phyloP scores from a whole-genome alignment of 2,113 vertebrate genomes.

The Scomber japonicus region DNA sequence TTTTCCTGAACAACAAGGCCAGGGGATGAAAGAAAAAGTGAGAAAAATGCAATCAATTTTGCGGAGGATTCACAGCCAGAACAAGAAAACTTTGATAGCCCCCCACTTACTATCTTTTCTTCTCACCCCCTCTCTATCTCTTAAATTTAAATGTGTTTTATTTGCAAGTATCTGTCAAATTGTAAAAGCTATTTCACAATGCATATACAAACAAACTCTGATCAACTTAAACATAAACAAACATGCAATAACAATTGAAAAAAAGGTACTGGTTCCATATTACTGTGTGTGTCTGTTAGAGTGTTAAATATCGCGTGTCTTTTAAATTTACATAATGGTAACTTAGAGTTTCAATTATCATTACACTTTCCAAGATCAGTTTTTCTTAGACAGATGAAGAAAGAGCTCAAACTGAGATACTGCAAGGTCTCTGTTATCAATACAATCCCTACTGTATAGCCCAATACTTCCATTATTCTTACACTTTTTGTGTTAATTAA shows the following conservation, averaged over 20 bases:
- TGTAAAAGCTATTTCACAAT: background rate
- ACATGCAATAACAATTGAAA: too few relatives aligned
- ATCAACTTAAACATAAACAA: background rate
- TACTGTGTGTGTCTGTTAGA: background rate
- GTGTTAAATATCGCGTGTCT: background rate
- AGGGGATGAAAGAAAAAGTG: slow-evolving; percentile 45
- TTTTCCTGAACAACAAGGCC: slow-evolving; percentile 74
- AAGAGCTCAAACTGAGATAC: background rate
- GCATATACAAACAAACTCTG: background rate
- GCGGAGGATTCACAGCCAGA: slow-evolving; percentile 25
- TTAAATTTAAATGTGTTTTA: background rate
- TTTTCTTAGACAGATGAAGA: background rate
- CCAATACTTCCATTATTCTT: background rate
- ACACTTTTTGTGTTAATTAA: slow-evolving; percentile 31
- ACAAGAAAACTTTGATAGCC: slow-evolving; percentile 20
- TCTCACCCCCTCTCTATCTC: background rate
- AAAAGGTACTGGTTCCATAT: too few relatives aligned
- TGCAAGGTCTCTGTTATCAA: background rate
- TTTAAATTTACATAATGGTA: too few relatives aligned
- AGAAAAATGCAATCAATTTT: slow-evolving; percentile 63
- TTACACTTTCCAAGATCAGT: background rate
- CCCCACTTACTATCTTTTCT: background rate
- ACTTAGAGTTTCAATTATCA: background rate
- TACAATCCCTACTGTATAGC: background rate
- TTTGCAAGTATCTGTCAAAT: background rate